Conservation (phyloP, 2,888 invertebrate species). For the Coenonympha glycerion region DNA sequence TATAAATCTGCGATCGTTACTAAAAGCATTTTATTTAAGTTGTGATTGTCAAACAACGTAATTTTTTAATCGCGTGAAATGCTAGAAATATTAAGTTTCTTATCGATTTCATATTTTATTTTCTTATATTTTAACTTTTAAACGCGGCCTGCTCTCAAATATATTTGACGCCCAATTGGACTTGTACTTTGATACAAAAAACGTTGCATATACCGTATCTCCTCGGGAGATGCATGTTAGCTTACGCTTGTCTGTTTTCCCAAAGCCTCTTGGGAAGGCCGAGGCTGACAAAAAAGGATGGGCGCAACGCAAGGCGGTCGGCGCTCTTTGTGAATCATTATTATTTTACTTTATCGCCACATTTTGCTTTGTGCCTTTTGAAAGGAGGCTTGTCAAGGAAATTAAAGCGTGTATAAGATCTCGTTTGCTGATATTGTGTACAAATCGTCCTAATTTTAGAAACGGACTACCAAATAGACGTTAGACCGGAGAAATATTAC, state of each 20-base stretch:
- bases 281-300: slow-evolving; percentile 36
- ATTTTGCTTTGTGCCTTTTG: slow-evolving; percentile 2
- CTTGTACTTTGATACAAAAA: background rate
- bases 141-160: too few species aligned
- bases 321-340: slow-evolving; percentile 48
- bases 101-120: too few species aligned
- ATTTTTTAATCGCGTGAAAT: too few species aligned
- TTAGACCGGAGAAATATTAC: too few species aligned
- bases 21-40: too few species aligned
- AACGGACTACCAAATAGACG: too few species aligned
- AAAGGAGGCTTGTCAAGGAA: slow-evolving; percentile 1
- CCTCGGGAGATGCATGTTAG: background rate
- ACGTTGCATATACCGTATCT: background rate
- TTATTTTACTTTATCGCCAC: slow-evolving; percentile 33
- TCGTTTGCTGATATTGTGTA: background rate
- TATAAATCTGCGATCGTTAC: too few species aligned
- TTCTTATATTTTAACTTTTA: too few species aligned
- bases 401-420: slow-evolving; percentile 4
- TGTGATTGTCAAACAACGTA: too few species aligned
- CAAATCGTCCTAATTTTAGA: background rate
- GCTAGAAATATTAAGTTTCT: too few species aligned
- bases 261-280: slow-evolving; percentile 45
- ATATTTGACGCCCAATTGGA: background rate
- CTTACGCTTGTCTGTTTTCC: slow-evolving; percentile 43
- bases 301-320: slow-evolving; percentile 37